Evolutionary conservation across 2,888 invertebrate genomes (phyloP), one percentile per base, ranked within the genome.

Genomic region (Archips crataeganus): DNA sequence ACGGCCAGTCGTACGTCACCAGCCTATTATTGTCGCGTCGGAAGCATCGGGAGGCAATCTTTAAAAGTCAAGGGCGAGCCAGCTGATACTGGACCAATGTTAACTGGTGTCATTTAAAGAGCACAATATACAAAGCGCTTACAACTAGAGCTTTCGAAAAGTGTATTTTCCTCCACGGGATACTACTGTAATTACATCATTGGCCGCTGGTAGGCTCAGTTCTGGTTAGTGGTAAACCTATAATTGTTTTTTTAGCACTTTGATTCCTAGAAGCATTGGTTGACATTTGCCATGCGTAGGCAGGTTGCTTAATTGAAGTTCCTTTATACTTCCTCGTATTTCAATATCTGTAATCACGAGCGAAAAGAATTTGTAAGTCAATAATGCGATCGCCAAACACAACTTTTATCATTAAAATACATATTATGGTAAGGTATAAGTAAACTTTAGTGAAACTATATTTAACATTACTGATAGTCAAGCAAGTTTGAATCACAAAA

Each of bases 61-160:
- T 85, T 91, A 94, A 94, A 94, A 90, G 91, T 93, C 94, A 94
- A 94, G 94, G 94, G 80, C 90, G 82, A 67, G 79, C 78, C 81
- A 80, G 57, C 85, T 87, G 85, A 87, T 87, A 87, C 85, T 87
- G 90, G 90, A 93, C 92, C 94, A 94, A 94, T 94, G 94, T 92
- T 89, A 94, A 94, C 94, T 91, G 86, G 93, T 94, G 94, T 91
- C 92, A 93, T 94, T 94, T 94, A 94, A 94, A 94, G 92, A 94
- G 84, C 93, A 92, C 85, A 79, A 83, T 85, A 85, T 83, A 85
- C 82, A 82, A 79, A 84, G 84, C 85, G 80, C 80, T 78, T 80
- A 82, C 79, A 76, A 78, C 70, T 85, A 85, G 88, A 87, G 89
- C 93, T 94, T 94, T 93, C 93, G 87, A 93, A 92, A 91, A 82